phyloP scores from a whole-genome alignment of 2,797 vertebrate species.

The Tamandua tetradactyla region DNA sequence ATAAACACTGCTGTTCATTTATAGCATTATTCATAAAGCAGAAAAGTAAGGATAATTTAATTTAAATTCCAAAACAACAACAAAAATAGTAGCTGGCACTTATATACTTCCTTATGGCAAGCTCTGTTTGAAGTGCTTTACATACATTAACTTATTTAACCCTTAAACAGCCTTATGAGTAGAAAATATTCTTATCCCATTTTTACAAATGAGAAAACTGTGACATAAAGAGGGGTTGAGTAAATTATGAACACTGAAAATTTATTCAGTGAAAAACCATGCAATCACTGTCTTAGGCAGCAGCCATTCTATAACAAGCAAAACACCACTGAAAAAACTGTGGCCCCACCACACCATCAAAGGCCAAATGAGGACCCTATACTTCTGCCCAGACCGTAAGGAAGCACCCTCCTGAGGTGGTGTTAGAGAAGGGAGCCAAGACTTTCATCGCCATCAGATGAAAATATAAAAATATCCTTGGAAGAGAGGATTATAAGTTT shows the following conservation, averaged over 20 bases:
- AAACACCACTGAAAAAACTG: background rate
- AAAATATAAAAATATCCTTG: background rate
- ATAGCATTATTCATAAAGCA: background rate
- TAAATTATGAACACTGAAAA: constrained; percentile 17
- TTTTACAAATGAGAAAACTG: background rate
- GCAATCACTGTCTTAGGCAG: background rate
- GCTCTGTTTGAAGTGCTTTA: background rate
- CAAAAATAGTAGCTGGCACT: background rate
- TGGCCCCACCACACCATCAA: background rate
- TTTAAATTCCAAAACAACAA: constrained; percentile 41
- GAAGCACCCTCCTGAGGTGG: background rate
- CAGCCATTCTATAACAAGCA: background rate
- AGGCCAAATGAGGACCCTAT: background rate
- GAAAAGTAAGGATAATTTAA: background rate
- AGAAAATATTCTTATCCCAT: no score
- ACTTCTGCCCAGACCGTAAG: background rate
- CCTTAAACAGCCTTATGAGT: background rate
- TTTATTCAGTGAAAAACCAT: background rate
- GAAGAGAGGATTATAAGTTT: background rate
- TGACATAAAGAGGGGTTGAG: background rate
- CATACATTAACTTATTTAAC: background rate
- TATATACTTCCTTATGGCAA: background rate
- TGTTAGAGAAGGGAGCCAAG: background rate
- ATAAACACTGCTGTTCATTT: background rate
- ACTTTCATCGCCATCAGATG: background rate